Percentiles rank a stretch among this genome's conserved stretches.
These are phyloP conservation scores for Pycnomerus fuliginosus DNA, from an alignment of 2,888 invertebrate species.

Conservation along the genomic window DNA sequence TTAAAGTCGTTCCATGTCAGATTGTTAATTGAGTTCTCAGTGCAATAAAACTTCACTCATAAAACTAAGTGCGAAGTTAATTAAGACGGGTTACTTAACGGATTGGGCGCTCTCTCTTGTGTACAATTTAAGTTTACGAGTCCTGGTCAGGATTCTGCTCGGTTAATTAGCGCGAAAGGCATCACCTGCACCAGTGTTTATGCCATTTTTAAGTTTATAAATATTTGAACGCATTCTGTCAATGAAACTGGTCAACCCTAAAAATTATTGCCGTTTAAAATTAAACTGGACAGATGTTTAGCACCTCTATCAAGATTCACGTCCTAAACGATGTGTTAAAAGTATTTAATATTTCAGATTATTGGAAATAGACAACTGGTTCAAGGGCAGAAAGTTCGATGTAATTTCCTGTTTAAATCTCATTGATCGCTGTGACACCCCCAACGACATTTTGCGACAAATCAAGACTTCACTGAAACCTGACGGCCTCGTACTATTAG, in stretches of 20 bases:
- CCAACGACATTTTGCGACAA: conserved; percentile 73
- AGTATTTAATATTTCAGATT: too few species aligned
- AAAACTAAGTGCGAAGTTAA: conserved; percentile 47
- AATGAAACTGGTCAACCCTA: too few species aligned
- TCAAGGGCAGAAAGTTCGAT: conserved; percentile 62
- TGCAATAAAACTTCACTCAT: conserved; percentile 45
- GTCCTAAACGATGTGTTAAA: too few species aligned
- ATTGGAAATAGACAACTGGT: conserved; percentile 70
- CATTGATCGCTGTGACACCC: conserved; percentile 88
- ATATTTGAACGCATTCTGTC: too few species aligned
- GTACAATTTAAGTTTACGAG: conserved; percentile 22
- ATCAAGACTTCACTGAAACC: conserved; percentile 72
- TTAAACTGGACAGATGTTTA: too few species aligned
- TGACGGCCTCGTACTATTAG: conserved; percentile 77
- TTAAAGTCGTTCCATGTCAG: conserved; percentile 38
- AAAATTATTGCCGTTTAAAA: too few species aligned
- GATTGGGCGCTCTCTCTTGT: conserved; percentile 17
- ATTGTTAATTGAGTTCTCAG: conserved; percentile 46
- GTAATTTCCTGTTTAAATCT: conserved; percentile 90
- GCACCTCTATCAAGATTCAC: too few species aligned
- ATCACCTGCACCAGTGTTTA: conserved; percentile 11
- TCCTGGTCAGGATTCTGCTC: conserved; percentile 13
- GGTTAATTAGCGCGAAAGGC: conserved; percentile 14
- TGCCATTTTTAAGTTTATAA: too few species aligned
- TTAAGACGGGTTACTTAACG: conserved; percentile 36